Conservation (phyloP, 2,888 invertebrate species). For the Ophion slaviceki region DNA sequence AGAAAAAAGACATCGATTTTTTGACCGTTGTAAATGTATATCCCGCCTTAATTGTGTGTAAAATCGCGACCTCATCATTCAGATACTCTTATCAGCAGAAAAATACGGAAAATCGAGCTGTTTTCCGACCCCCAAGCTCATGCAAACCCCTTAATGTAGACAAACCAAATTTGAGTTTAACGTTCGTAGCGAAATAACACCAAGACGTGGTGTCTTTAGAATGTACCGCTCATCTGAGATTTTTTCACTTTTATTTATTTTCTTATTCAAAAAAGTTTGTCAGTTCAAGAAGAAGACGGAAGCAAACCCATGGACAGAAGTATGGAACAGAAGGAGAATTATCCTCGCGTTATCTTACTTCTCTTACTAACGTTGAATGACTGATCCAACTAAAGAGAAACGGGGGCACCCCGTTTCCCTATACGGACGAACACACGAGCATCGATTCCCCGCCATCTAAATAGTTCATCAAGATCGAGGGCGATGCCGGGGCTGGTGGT, state of each 20-base stretch:
- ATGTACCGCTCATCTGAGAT: not conserved
- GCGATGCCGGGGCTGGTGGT: not conserved
- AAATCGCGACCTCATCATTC: too few relatives aligned
- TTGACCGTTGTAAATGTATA: too few relatives aligned
- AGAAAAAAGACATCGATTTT: too few relatives aligned
- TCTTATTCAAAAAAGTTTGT: not conserved
- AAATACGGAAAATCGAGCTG: too few relatives aligned
- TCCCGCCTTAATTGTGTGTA: too few relatives aligned
- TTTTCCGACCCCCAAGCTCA: too few relatives aligned
- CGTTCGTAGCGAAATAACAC: too few relatives aligned
- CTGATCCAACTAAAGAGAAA: conserved; percentile 40
- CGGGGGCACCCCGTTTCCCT: not conserved
- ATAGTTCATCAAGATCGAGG: not conserved
- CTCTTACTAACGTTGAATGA: conserved; percentile 45
- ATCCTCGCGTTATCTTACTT: not conserved
- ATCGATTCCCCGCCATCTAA: conserved; percentile 45
- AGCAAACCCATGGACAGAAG: not conserved
- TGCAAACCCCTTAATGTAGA: too few relatives aligned
- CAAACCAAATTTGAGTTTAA: too few relatives aligned
- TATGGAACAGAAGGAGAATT: conserved; percentile 30
- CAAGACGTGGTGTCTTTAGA: too few relatives aligned
- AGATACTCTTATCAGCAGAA: too few relatives aligned
- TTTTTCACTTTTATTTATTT: not conserved
- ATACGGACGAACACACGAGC: not conserved
- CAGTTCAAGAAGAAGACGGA: not conserved